Conservation (phyloP, 2,113 vertebrate genomes). For the Manacus vitellinus region DNA sequence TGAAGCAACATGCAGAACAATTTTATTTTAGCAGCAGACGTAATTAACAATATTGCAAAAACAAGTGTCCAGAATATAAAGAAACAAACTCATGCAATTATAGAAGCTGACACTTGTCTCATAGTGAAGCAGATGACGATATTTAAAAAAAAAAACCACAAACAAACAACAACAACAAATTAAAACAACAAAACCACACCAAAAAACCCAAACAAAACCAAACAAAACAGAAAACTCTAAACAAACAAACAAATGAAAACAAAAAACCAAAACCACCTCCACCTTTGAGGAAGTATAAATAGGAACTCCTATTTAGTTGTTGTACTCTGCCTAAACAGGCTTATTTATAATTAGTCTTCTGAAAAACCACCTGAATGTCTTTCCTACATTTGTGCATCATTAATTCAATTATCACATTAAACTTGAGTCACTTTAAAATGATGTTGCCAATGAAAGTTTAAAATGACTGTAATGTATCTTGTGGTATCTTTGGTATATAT, state of each 20-base stretch:
- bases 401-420: background rate
- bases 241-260: background rate
- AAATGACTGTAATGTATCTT: background rate
- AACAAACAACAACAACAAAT: too few relatives aligned
- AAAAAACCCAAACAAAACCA: background rate
- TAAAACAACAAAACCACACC: too few relatives aligned
- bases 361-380: background rate
- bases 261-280: background rate
- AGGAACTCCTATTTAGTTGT: background rate
- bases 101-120: background rate
- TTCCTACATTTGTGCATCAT: background rate
- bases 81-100: background rate
- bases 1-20: background rate
- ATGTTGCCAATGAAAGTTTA: background rate
- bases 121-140: background rate
- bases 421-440: background rate
- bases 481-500: background rate
- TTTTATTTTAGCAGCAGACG: background rate
- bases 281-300: background rate
- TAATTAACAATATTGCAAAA: slow-evolving; percentile 7
- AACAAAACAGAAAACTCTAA: too few relatives aligned
- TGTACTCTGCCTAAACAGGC: background rate
- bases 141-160: background rate
- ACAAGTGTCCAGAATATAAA: background rate
- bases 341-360: background rate